phyloP scores from a whole-genome alignment of 2,888 invertebrate genomes.

The Archips xylosteana region DNA sequence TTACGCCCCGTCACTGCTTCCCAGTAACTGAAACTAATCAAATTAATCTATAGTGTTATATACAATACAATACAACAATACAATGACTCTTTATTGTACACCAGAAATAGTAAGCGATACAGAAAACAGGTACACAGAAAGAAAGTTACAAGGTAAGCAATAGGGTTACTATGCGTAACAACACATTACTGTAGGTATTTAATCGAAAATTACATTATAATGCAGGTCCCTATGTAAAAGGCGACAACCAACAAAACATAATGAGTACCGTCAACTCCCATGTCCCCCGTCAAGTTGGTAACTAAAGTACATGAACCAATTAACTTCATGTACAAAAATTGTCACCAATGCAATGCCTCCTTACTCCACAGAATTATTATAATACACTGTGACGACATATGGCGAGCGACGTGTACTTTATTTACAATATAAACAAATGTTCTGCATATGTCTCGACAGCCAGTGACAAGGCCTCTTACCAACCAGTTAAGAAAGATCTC shows the following conservation, averaged over 20 bases:
- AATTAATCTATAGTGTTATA: no score
- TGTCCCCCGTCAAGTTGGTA: background rate
- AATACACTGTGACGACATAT: background rate
- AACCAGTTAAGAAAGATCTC: background rate
- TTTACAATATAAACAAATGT: constrained; percentile 28
- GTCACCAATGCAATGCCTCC: constrained; percentile 11
- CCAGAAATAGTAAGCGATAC: no score
- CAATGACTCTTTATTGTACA: no score
- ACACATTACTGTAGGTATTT: background rate
- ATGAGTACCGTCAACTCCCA: background rate
- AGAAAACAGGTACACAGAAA: no score
- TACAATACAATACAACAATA: no score
- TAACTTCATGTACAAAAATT: constrained; percentile 2
- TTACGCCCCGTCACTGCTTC: no score
- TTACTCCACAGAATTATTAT: background rate
- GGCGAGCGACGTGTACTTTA: constrained; percentile 23
- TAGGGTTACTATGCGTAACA: no score
- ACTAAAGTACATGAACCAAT: background rate
- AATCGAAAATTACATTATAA: background rate
- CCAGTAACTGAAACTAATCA: no score
- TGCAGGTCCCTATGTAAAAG: background rate
- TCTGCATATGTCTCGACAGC: constrained; percentile 22
- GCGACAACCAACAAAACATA: background rate
- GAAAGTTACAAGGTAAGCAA: no score
- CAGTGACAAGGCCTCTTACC: constrained; percentile 18